Evolutionary conservation across 2,888 invertebrate species (phyloP), one percentile per base, ranked within the genome.

Genomic region (Dioctria rufipes): DNA sequence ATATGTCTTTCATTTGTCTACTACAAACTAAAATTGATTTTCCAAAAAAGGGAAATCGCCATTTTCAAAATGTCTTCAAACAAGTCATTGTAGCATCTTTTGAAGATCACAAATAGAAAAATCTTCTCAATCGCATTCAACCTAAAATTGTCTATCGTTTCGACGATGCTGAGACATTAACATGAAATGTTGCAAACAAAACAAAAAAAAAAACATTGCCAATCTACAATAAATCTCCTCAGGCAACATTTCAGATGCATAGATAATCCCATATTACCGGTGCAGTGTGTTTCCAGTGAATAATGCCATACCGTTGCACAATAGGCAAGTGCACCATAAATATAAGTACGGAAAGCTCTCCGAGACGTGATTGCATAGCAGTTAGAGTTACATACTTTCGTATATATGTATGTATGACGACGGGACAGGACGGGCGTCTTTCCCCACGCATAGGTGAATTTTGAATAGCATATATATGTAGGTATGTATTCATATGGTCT

Each of bases 301-400:
- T 37, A 42, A 37, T 25, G 58, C 58, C 13, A 58, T 42, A 58
- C 49, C 39, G 49, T 73, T 58, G 58, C 54, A 73, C 58, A 58
- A 58, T 73, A 58, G 58, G 25, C 73, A 73, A 73, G 73, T 58
- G 58, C 73, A 43, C 54, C 73, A 58, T 58, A 42, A 39, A 58
- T 58, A 58, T 58, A 58, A 58, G 58, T 39, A 51, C 39, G 46
- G 75, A 75, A 77, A 63, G 61, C 46, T 77, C 46, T 49, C 42
- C n/a, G 43, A 77, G 77, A 77, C 77, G 61, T 77, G 77, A 77
- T 77, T 61, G 46, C 77, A 25, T 25, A 63, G 73, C 58, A 58
- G 51, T 60, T 25, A 25, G 25, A 25, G 25, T 25, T 2, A 25
- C 25, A 25, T 25, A 25, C 25, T 25, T 2, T 25, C 25, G 25